phyloP scores from a whole-genome alignment of 2,113 vertebrate genomes.

The Epinephelus cyanopodus region DNA sequence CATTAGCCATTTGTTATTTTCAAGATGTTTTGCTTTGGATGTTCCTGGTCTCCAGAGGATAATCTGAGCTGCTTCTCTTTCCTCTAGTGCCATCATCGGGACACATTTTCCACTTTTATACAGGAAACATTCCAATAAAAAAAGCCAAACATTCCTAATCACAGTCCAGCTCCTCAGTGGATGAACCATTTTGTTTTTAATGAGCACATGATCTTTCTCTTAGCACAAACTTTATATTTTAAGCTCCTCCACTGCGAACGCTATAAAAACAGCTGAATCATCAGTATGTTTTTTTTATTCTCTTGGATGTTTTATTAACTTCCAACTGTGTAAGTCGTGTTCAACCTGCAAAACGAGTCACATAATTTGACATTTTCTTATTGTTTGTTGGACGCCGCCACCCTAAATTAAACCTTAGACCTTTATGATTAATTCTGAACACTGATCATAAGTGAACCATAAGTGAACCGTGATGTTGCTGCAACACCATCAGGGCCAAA shows the following conservation, averaged over 20 bases:
- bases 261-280: too few species aligned
- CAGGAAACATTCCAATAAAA: not conserved
- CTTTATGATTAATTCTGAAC: not conserved
- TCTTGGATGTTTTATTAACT: too few species aligned
- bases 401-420: not conserved
- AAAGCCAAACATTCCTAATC: not conserved
- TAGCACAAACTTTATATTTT: too few species aligned
- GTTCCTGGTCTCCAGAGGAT: too few species aligned
- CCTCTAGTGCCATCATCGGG: not conserved
- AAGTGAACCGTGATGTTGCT: not conserved
- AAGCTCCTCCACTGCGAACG: too few species aligned
- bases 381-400: not conserved
- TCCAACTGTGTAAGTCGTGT: too few species aligned
- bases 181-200: not conserved
- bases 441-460: not conserved
- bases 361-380: not conserved
- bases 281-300: too few species aligned
- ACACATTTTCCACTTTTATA: not conserved
- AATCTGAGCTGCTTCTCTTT: not conserved
- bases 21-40: not conserved
- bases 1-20: too few species aligned
- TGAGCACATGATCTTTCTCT: not conserved
- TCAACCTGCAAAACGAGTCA: not conserved
- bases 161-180: not conserved
- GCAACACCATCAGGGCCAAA: too few species aligned